These are phyloP conservation scores for Fregetta grallaria DNA, from an alignment of 2,113 vertebrate genomes.

Conservation along the genomic window DNA sequence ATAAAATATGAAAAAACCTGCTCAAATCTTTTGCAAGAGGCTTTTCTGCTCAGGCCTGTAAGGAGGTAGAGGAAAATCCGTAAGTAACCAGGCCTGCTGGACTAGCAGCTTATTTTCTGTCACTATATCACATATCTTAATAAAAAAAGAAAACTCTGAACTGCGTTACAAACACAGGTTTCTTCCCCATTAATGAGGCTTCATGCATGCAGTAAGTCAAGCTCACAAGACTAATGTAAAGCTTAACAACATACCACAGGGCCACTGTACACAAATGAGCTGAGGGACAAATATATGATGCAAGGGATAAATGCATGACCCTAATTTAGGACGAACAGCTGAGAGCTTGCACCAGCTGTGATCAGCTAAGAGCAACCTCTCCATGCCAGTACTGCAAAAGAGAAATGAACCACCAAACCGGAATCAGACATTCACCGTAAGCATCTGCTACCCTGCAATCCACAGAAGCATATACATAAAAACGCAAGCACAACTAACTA, in stretches of 20 bases:
- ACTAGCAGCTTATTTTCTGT: not conserved
- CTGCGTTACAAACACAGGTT: fast-evolving
- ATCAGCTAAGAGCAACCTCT: not conserved
- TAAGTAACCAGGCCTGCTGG: not conserved
- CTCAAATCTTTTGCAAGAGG: not conserved
- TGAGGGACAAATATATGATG: not conserved
- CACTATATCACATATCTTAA: not conserved
- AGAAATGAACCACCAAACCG: not conserved
- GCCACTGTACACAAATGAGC: not conserved
- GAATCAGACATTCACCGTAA: not conserved
- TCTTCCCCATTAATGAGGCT: not conserved
- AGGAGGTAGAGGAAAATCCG: not conserved
- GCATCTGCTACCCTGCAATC: not conserved
- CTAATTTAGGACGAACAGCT: not conserved
- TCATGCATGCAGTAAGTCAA: not conserved
- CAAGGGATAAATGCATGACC: not conserved
- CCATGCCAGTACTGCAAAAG: not conserved
- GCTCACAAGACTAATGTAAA: not conserved
- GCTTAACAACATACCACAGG: not conserved
- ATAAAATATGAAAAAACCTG: not conserved
- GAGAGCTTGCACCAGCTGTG: not conserved
- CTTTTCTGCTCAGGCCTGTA: not conserved
- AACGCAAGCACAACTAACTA: not conserved
- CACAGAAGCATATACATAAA: not conserved
- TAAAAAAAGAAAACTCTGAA: not conserved